These are phyloP conservation scores for Cotesia congregata DNA, from an alignment of 2,888 invertebrate genomes.

Conservation along the genomic window DNA sequence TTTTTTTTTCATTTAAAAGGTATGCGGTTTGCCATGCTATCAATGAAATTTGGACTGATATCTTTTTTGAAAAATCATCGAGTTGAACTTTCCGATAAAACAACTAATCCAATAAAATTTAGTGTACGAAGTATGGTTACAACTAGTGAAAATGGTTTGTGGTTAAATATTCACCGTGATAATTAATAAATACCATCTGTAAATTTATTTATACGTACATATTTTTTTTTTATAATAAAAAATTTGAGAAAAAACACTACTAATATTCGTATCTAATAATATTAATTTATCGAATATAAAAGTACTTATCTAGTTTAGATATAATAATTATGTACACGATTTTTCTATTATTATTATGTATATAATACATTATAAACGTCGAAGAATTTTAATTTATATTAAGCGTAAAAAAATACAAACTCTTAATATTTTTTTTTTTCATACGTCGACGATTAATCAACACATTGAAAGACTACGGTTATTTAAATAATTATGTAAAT, in stretches of 20 bases:
- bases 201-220: not conserved
- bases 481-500: not conserved
- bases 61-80: constrained; percentile 68
- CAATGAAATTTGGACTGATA: constrained; percentile 73
- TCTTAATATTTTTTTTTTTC: not conserved
- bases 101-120: constrained; percentile 61
- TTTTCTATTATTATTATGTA: not conserved
- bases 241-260: not conserved
- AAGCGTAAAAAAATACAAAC: constrained; percentile 5
- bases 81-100: constrained; percentile 58
- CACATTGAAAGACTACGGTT: not conserved
- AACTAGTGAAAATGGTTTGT: constrained; percentile 62
- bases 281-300: constrained; percentile 18
- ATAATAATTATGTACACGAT: constrained; percentile 10
- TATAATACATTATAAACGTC: not conserved
- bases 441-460: not conserved
- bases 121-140: constrained; percentile 65
- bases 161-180: constrained; percentile 56
- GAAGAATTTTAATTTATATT: not conserved
- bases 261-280: not conserved
- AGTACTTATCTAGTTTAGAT: not conserved
- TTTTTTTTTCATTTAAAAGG: constrained; percentile 61
- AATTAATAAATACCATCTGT: not conserved
- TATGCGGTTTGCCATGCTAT: constrained; percentile 73
- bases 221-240: constrained; percentile 1